Evolutionary conservation across 1,140 invertebrate genomes (phyloP).

Genomic region (Plodia interpunctella): DNA sequence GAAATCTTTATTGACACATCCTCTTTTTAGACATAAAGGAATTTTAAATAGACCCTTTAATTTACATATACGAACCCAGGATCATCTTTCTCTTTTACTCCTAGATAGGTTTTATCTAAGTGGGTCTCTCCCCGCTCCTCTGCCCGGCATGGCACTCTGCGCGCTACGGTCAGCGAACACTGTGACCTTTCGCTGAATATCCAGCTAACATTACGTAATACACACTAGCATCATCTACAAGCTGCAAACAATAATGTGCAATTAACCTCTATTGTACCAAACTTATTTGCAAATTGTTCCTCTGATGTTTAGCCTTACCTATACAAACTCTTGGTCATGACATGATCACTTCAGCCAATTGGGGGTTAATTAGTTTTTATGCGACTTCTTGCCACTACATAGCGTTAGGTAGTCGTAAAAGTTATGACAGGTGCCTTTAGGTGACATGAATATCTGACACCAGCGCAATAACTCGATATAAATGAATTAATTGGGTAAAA

Average conservation of each 20-base stretch:
- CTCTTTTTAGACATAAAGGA: not conserved
- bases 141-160: not conserved
- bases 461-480: too few relatives aligned
- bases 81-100: not conserved
- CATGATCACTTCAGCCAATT: too few relatives aligned
- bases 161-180: slow-evolving; percentile 65
- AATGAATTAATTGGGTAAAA: too few relatives aligned
- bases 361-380: too few relatives aligned
- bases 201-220: slow-evolving; percentile 42
- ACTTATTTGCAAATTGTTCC: too few relatives aligned
- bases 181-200: slow-evolving; percentile 62
- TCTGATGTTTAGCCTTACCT: too few relatives aligned
- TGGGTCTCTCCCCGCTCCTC: not conserved
- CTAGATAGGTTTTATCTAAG: not conserved
- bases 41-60: not conserved
- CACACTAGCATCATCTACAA: slow-evolving; percentile 25
- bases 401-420: too few relatives aligned
- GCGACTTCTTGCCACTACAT: too few relatives aligned
- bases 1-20: too few relatives aligned
- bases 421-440: too few relatives aligned
- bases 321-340: too few relatives aligned
- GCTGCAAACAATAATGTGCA: slow-evolving; percentile 15
- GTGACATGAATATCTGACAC: too few relatives aligned
- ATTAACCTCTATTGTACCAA: not conserved
- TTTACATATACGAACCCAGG: not conserved